Conservation (phyloP, 2,113 vertebrate species). For the Gymnocephalus cernua region DNA sequence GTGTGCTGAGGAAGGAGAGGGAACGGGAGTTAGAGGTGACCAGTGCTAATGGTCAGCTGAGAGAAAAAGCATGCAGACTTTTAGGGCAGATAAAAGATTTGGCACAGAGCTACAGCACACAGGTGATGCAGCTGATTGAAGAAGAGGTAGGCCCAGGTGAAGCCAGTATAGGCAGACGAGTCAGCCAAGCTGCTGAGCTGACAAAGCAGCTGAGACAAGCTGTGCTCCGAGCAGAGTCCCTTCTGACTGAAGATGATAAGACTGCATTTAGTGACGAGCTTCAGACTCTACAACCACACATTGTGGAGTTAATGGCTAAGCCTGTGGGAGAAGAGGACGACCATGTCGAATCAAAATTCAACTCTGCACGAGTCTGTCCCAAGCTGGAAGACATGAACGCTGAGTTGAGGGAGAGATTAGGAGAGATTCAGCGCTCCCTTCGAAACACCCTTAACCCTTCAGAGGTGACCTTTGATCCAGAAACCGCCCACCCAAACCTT, state of each 20-base stretch:
- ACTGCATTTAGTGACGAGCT: slow-evolving; percentile 52
- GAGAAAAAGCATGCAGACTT: slow-evolving; percentile 56
- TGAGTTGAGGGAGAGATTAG: slow-evolving; percentile 68
- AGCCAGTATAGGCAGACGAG: slow-evolving; percentile 36
- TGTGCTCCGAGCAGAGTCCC: slow-evolving; percentile 56
- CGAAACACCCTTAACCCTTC: slow-evolving; percentile 81
- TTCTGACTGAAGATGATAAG: slow-evolving; percentile 66
- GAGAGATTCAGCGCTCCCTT: slow-evolving; percentile 73
- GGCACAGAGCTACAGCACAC: slow-evolving; percentile 54
- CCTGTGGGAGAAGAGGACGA: slow-evolving; percentile 39
- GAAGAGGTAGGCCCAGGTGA: slow-evolving; percentile 72
- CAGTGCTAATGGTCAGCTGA: slow-evolving; percentile 60
- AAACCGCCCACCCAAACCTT: slow-evolving; percentile 82
- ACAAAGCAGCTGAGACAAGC: slow-evolving; percentile 67
- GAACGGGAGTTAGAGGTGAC: slow-evolving; percentile 57
- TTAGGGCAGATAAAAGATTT: slow-evolving; percentile 68
- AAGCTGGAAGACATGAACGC: slow-evolving; percentile 72
- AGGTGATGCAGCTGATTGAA: slow-evolving; percentile 72
- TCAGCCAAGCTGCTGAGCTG: slow-evolving; percentile 56
- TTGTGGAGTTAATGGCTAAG: slow-evolving; percentile 51
- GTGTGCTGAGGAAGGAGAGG: slow-evolving; percentile 62
- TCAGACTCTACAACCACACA: slow-evolving; percentile 52
- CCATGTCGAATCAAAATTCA: slow-evolving; percentile 32
- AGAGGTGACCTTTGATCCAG: slow-evolving; percentile 82
- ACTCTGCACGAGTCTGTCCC: slow-evolving; percentile 43